These are phyloP conservation scores for Zygaena filipendulae DNA, from an alignment of 2,888 invertebrate species.

Conservation along the genomic window DNA sequence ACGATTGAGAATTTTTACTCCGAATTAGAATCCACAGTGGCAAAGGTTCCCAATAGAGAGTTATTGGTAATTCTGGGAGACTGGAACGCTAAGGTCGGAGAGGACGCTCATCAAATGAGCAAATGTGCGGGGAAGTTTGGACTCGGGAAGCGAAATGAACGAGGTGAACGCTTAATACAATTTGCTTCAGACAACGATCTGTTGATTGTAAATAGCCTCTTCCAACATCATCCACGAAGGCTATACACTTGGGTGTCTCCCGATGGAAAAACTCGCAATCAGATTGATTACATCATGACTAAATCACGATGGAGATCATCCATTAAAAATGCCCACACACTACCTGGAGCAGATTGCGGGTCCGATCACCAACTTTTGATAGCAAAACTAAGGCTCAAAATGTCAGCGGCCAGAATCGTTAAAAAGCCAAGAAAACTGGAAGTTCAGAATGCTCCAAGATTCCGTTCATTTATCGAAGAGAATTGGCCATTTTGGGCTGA, in stretches of 20 bases:
- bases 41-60: slow-evolving; percentile 10
- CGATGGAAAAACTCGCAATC: slow-evolving; percentile 9
- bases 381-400: background rate
- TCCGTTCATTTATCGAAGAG: background rate
- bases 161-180: slow-evolving; percentile 13
- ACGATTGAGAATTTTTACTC: slow-evolving; percentile 9
- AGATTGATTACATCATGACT: slow-evolving; percentile 14
- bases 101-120: slow-evolving; percentile 2
- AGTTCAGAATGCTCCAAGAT: background rate
- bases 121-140: slow-evolving; percentile 11
- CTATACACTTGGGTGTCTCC: slow-evolving; percentile 11
- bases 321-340: slow-evolving; percentile 9
- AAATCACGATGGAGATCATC: slow-evolving; percentile 10
- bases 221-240: slow-evolving; percentile 12
- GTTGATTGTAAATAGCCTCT: slow-evolving; percentile 13
- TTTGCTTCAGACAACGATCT: slow-evolving; percentile 10
- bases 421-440: background rate
- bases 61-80: slow-evolving; percentile 11
- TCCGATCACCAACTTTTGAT: slow-evolving; percentile 1
- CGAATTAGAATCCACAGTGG: slow-evolving; percentile 1
- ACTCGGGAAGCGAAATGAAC: slow-evolving; percentile 13
- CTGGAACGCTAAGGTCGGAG: slow-evolving; percentile 15
- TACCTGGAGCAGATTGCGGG: too few species aligned
- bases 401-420: background rate
- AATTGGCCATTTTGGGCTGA: background rate